Percentiles rank a stretch among this genome's conserved stretches.
phyloP scores from a whole-genome alignment of 2,888 invertebrate genomes.

The Diaphora mendica region DNA sequence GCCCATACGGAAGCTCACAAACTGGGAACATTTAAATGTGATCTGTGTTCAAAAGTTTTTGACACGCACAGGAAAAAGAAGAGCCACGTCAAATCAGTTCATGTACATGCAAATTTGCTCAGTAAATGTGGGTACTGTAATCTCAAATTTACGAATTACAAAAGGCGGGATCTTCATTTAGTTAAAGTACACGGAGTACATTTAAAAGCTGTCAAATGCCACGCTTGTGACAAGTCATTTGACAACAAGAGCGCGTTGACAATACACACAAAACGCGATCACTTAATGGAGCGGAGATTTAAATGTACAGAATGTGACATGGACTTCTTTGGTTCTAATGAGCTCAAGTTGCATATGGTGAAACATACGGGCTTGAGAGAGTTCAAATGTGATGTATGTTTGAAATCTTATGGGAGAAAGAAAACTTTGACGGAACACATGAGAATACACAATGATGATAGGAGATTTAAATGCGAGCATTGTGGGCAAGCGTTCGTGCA shows the following conservation, averaged over 20 bases:
- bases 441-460: conserved; percentile 61
- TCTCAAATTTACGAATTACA: conserved; percentile 66
- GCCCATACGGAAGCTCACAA: conserved; percentile 68
- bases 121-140: conserved; percentile 71
- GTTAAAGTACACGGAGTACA: conserved; percentile 62
- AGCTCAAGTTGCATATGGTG: conserved; percentile 60
- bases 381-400: conserved; percentile 62
- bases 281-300: conserved; percentile 66
- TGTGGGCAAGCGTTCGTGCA: conserved; percentile 58
- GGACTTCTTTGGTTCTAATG: conserved; percentile 62
- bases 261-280: conserved; percentile 67
- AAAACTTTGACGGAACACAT: conserved; percentile 61
- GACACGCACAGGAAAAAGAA: conserved; percentile 76
- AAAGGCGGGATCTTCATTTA: conserved; percentile 64
- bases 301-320: conserved; percentile 67
- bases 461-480: conserved; percentile 53
- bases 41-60: conserved; percentile 78
- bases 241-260: conserved; percentile 58
- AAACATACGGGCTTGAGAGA: conserved; percentile 57
- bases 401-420: conserved; percentile 60
- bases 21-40: conserved; percentile 66
- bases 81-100: conserved; percentile 77
- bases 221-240: conserved; percentile 66
- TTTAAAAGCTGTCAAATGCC: conserved; percentile 59
- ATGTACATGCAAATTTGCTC: conserved; percentile 57